Evolutionary conservation across 2,888 invertebrate genomes (phyloP), one percentile per base, ranked within the genome.

Genomic region (Andrena chrysosceles): DNA sequence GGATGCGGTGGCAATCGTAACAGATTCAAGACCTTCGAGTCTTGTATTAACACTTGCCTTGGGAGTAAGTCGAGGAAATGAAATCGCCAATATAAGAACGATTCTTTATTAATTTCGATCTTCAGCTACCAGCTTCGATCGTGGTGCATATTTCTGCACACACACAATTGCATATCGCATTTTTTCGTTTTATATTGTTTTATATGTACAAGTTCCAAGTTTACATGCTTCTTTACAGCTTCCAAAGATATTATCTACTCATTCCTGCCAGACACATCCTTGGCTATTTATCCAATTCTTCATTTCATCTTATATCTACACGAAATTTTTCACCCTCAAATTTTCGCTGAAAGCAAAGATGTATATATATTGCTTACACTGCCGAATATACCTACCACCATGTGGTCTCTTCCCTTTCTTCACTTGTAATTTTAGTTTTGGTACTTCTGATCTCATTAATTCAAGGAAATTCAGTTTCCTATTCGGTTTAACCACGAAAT

Each of bases 1-100:
- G 98, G 98, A 94, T 99, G 98, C 94, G 97, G 96, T 85, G 98
- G 98, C 91, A 98, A 97, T 94, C 95, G 95, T 91, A 98, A 98
- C 95, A 97, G 97, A 95, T 98, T 98, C 96, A 95, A 95, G 93
- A 96, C 96, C 75, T 96, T 96, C 94, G 95, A 96, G 90, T 95
- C 96, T 91, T 98, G 98, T 94, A 94, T 95, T 92, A 94, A 95
- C 85, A 95, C 95, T 93, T 97, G 97, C 94, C 91, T 91, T 83
- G 91, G 90, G 91, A 90, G 94, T 94, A 93, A 94, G 94, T 93
- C 86, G 74, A 72, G 79, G 62, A 74, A 59, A 73, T 26, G 49
- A 20, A 63, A 26, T 71, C 49, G 5, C 8, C n/a, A 62, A 10
- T 7, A 52, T 77, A 16, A 52, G 2, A 52, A 13, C 8, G 42